Base-by-base conservation (phyloP, 2,797 vertebrate genomes). In the Apogon hyalosoma region DNA sequence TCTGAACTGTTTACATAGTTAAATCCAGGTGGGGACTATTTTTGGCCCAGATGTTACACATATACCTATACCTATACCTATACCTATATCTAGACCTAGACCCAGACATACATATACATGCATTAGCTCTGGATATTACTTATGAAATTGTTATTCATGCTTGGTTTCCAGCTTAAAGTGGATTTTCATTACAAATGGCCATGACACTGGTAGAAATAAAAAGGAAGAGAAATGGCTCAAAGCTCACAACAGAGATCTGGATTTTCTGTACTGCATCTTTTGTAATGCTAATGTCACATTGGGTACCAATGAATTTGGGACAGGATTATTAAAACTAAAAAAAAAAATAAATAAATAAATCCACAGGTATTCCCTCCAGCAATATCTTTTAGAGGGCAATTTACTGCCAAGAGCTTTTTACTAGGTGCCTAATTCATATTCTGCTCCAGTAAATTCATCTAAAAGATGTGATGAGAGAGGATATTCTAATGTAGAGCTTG, bases 381-480 rank as follows among this genome's bases (percentile, higher is more conserved):
- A 65, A 45, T 40, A 52, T 61, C 6, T 62, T 61, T 74, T 42
- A 48, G 14, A 69, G 38, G 57, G 36, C 15, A 63, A 33, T 48
- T n/a, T 53, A 61, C 76, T 66, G 41, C 14, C 33, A 39, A 16
- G 43, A 16, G 52, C 1, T 28, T 16, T 36, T 67, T 69, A 4
- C 15, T 2, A 11, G 2, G 6, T 36, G 15, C 1, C 7, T 21
- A 7, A 46, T 63, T 73, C 14, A 50, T 31, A 75, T 65, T 75
- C 72, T 64, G 49, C 3, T n/a, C 38, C 19, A 1, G 15, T 18
- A 28, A 48, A 72, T 60, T 57, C 11, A 54, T 58, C 1, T 36
- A 2, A 38, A 66, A 46, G 19, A 51, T 60, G 18, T 45, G 75
- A 66, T 74, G 68, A 72, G 74, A 15, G 28, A 11, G 66, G 51